These are phyloP conservation scores for Platyscapa corneri DNA, from an alignment of 1,140 invertebrate species.

Conservation along the genomic window DNA sequence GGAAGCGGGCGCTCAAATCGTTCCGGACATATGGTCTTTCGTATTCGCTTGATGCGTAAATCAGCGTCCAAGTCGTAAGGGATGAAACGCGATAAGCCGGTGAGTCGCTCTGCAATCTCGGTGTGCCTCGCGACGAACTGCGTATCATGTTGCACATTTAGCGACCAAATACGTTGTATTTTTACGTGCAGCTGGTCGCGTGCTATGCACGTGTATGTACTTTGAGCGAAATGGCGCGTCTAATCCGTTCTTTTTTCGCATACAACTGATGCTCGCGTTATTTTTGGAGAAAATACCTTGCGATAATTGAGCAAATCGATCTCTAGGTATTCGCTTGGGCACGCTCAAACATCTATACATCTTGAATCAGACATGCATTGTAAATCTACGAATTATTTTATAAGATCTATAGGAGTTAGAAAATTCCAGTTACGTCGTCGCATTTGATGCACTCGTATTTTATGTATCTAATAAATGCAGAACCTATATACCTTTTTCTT, in stretches of 20 bases:
- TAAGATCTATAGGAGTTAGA: no score
- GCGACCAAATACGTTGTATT: neutral
- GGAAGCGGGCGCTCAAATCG: neutral
- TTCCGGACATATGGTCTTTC: no score
- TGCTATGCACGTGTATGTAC: no score
- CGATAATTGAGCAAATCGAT: neutral
- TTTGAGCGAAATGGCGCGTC: no score
- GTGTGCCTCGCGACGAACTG: neutral
- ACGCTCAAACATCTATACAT: no score
- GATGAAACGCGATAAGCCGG: no score
- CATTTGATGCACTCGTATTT: neutral
- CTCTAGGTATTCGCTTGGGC: no score
- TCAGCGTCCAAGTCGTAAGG: no score
- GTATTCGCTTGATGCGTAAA: no score
- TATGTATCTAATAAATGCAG: neutral
- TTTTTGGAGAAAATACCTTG: neutral
- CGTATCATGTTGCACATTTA: neutral
- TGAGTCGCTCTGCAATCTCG: no score
- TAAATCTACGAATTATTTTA: no score
- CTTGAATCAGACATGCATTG: no score
- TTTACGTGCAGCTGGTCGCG: neutral
- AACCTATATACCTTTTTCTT: neutral
- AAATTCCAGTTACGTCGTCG: neutral
- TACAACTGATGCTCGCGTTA: neutral
- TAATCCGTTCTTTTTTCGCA: neutral